phyloP scores from a whole-genome alignment of 2,113 vertebrate species.

The Lepus europaeus region DNA sequence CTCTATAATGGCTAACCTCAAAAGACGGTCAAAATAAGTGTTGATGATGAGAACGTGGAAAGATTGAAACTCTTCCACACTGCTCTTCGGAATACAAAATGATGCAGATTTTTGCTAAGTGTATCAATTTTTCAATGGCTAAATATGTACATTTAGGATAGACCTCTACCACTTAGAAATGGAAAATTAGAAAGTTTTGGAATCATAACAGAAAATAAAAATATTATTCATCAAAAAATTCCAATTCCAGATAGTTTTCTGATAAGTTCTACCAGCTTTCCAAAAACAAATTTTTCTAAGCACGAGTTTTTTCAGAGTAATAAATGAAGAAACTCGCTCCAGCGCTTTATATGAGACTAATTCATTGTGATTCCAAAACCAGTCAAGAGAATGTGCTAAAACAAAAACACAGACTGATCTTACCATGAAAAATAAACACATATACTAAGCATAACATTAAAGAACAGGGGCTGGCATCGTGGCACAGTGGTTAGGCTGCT shows the following conservation, averaged over 20 bases:
- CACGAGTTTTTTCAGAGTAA: not conserved
- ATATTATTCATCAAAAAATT: not conserved
- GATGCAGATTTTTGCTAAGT: too few relatives aligned
- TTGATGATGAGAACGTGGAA: not conserved
- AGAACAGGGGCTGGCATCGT: too few relatives aligned
- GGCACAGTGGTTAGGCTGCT: too few relatives aligned
- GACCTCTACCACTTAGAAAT: not conserved
- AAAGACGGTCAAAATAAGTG: not conserved
- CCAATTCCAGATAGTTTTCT: not conserved
- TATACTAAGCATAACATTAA: not conserved
- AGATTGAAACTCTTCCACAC: not conserved
- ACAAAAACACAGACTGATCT: not conserved
- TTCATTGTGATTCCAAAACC: slow-evolving; percentile 35
- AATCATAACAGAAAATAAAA: not conserved
- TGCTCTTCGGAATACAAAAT: not conserved
- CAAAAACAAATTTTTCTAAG: slow-evolving; percentile 14
- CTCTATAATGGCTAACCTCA: not conserved
- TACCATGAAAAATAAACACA: not conserved
- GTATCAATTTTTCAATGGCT: not conserved
- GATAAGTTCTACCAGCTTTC: not conserved
- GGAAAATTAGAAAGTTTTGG: not conserved
- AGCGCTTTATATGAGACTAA: not conserved
- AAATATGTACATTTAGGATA: not conserved
- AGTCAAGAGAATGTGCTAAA: not conserved
- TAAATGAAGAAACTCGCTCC: not conserved